Evolutionary conservation across 2,797 vertebrate genomes (phyloP), one percentile per base, ranked within the genome.

Genomic region (Enteromius treurensis): DNA sequence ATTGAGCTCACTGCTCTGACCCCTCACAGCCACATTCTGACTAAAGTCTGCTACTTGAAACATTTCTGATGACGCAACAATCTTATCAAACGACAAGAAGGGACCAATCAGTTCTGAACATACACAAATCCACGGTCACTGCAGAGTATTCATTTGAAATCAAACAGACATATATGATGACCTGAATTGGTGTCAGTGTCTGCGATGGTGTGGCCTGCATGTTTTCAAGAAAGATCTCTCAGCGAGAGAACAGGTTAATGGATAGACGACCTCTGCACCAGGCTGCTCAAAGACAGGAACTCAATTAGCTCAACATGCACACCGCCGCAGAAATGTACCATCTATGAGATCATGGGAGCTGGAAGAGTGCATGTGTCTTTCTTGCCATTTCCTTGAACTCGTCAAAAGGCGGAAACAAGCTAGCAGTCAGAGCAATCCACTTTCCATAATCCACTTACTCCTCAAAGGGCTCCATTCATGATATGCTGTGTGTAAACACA

Each of bases 201-300:
- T 19, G 26, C 45, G n/a, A 11, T 26, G 29, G 32, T 65, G 70
- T 53, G 55, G 29, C 37, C 37, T 77, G 73, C 73, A 67, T 82
- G 81, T 77, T 83, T 70, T 62, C 37, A n/a, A 77, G 64, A 53
- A 49, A 64, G 42, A 83, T 49, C 53, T 49, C 78, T 88, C 58
- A 83, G 80, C 15, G 21, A 79, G 68, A 81, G 49, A 79, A 69
- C 60, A 71, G 23, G 67, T 78, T 81, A 74, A 87, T 83, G 77
- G 79, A 80, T 42, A 67, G 55, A 75, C 71, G 90, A 83, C 92
- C 93, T 92, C 86, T 87, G 87, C 82, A 81, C 84, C 81, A 90
- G 91, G 90, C 92, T 92, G 91, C 92, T 93, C 93, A 94, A 94
- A 94, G 93, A 92, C 93, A 89, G 89, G 91, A 94, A 95, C 93